A percentile compares a stretch with the other conserved stretches of the same genome.
phyloP scores from a whole-genome alignment of 2,797 vertebrate species.

The Simalia tracyae region DNA sequence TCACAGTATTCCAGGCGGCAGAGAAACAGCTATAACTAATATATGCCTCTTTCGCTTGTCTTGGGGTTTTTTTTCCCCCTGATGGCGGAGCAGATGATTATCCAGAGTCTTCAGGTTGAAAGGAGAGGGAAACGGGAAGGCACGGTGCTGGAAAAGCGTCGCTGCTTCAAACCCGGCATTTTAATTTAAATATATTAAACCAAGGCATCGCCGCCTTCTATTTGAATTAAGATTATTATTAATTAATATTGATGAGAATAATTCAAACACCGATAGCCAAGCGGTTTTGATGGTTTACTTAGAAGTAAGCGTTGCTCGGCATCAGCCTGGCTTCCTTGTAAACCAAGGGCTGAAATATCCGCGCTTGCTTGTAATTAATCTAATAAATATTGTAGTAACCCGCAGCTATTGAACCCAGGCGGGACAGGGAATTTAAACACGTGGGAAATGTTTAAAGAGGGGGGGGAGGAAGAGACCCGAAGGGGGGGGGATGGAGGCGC shows the following conservation, averaged over 20 bases:
- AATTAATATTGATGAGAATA: background rate
- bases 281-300: background rate
- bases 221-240: background rate
- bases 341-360: background rate
- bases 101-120: background rate
- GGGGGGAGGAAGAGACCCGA: background rate
- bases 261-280: background rate
- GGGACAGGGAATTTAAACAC: background rate
- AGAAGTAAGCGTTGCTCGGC: background rate
- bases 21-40: background rate
- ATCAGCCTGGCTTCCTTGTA: background rate
- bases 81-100: background rate
- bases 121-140: background rate
- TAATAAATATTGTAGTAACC: background rate
- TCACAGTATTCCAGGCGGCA: background rate
- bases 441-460: background rate
- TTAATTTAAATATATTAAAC: background rate
- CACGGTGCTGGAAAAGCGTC: background rate
- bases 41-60: background rate
- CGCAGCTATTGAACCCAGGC: background rate
- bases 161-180: background rate
- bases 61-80: background rate
- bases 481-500: background rate
- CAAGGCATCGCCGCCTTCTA: background rate
- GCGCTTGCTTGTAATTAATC: background rate